Percentiles rank a stretch among this genome's conserved stretches.
Evolutionary conservation across 2,888 invertebrate species (phyloP).

Genomic region (Rotaria sp.): DNA sequence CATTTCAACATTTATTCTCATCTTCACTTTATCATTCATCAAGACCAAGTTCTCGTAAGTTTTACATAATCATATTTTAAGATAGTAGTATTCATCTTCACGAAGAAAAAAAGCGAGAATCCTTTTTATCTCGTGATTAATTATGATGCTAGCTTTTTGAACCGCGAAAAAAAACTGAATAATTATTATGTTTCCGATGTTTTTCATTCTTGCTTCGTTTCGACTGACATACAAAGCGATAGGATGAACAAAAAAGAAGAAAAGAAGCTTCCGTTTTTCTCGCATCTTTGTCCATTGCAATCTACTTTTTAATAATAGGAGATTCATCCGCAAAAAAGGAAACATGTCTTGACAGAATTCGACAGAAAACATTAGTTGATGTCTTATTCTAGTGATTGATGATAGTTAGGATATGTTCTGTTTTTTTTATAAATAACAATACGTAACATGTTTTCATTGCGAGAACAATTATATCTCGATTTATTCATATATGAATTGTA

Average conservation of each 20-base stretch:
- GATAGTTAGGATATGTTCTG: background rate
- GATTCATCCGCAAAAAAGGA: background rate
- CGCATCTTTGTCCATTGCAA: background rate
- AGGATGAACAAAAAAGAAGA: background rate
- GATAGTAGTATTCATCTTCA: too few species aligned
- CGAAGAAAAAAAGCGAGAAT: background rate
- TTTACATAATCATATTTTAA: too few species aligned
- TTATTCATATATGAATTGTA: background rate
- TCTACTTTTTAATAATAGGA: background rate
- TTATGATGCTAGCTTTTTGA: background rate
- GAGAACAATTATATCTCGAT: background rate
- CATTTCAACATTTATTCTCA: background rate
- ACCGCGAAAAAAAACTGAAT: background rate
- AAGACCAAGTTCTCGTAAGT: too few species aligned
- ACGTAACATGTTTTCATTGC: too few species aligned
- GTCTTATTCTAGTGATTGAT: background rate
- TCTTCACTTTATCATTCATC: background rate
- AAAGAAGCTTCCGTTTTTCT: background rate
- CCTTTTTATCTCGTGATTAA: background rate
- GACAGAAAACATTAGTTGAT: background rate
- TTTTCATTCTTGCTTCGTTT: background rate
- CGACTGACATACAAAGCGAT: background rate
- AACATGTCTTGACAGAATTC: background rate
- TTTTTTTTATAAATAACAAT: background rate
- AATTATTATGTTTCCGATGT: background rate